phyloP scores from a whole-genome alignment of 2,797 vertebrate genomes.

The Orientallactaga sibirica region DNA sequence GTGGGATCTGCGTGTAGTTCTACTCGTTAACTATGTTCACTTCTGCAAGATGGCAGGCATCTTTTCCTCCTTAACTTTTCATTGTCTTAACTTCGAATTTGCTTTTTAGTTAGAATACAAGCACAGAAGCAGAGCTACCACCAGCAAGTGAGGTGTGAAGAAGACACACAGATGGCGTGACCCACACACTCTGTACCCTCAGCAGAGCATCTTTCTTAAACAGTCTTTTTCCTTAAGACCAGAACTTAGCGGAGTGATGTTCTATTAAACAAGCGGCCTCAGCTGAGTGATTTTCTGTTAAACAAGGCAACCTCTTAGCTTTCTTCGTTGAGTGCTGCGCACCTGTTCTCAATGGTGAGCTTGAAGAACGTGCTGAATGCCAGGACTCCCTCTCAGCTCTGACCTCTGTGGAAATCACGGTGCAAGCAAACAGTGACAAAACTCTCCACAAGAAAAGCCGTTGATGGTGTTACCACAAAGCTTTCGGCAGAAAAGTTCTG shows the following conservation, averaged over 20 bases:
- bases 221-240: background rate
- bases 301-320: background rate
- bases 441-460: background rate
- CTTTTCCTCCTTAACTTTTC: too few relatives aligned
- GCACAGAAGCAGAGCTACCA: too few relatives aligned
- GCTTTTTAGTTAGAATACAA: too few relatives aligned
- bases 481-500: background rate
- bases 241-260: background rate
- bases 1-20: too few relatives aligned
- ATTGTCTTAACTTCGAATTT: too few relatives aligned
- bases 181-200: fast-evolving
- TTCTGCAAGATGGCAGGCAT: too few relatives aligned
- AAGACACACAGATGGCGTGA: background rate
- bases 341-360: background rate
- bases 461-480: background rate
- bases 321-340: background rate
- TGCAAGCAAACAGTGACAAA: background rate
- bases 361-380: background rate
- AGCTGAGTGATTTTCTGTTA: background rate
- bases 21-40: too few relatives aligned
- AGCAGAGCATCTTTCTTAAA: fast-evolving
- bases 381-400: background rate
- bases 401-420: background rate
- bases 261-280: background rate
- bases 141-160: fast-evolving